phyloP scores from a whole-genome alignment of 2,888 invertebrate genomes.

The Dastarcus helophoroides region DNA sequence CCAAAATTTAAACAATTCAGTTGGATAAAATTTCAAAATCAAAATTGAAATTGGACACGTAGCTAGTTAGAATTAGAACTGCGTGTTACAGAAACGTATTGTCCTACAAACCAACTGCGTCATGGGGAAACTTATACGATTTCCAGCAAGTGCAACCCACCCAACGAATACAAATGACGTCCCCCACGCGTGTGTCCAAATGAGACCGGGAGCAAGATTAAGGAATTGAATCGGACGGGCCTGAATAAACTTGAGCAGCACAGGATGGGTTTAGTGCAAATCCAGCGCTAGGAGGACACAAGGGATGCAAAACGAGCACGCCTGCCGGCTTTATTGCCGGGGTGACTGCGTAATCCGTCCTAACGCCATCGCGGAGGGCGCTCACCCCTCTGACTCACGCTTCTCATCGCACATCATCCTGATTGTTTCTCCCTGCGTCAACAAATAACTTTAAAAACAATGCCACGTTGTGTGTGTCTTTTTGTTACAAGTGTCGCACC shows the following conservation, averaged over 20 bases:
- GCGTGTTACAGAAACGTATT: no score
- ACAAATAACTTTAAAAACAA: constrained; percentile 15
- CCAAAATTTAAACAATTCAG: no score
- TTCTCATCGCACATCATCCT: constrained; percentile 14
- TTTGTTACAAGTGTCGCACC: constrained; percentile 2
- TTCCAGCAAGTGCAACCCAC: no score
- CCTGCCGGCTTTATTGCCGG: constrained; percentile 18
- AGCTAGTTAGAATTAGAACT: no score
- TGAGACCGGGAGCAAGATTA: constrained; percentile 9
- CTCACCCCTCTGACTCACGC: constrained; percentile 17
- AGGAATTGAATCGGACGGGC: constrained; percentile 12
- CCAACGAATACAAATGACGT: no score
- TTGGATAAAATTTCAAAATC: no score
- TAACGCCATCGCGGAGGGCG: constrained; percentile 12
- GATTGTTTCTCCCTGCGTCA: constrained; percentile 10
- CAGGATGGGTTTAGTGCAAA: constrained; percentile 14
- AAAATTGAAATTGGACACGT: no score
- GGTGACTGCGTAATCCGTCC: constrained; percentile 19
- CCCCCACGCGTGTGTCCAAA: neutral
- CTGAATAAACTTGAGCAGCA: constrained; percentile 10
- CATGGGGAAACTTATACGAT: no score
- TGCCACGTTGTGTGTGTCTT: constrained; percentile 10
- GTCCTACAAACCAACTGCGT: no score
- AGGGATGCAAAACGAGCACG: constrained; percentile 15
- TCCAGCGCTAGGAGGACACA: constrained; percentile 15